Base-by-base conservation (phyloP, 2,888 invertebrate genomes). In the Drosophila fungiperda region DNA sequence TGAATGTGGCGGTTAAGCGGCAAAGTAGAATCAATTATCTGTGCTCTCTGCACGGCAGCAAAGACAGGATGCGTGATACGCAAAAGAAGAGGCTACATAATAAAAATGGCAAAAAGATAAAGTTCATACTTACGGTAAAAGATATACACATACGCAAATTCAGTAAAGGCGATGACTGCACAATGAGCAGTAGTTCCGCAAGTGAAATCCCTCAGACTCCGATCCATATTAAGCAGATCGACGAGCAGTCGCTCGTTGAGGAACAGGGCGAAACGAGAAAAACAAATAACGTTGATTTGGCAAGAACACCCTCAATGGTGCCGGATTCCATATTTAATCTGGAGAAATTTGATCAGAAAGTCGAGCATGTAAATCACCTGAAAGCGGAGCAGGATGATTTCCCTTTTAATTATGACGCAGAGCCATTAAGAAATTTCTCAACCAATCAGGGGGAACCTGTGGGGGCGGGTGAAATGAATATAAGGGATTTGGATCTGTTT, bases 401-500 rank as follows among this genome's bases (percentile, higher is more conserved):
- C 45, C 23, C 45, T 23, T 3, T 3, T 1, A 35, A 9, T 12
- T 17, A 17, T 9, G 9, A 12, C 23, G 1, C 54, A 17, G 17
- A 36, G 4, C 17, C 11, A 17, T 0, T 20, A n/a, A 12, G n/a
- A 55, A 29, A 9, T 6, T 2, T 6, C 2, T 6, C 12, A 11
- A 12, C 9, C 8, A 12, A 1, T 6, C 48, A 26, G 17, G 11
- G 20, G n/a, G n/a, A 38, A 11, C 0, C 8, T 6, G 5, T 45
- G 26, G 20, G 32, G 3, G 0, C 11, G 7, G 4, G 3, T 1
- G 45, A 17, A 15, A 20, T 2, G 0, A 40, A 48, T 26, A 3
- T n/a, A 0, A 53, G 66, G 1, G 36, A 52, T 11, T 1, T 60
- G 3, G 40, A 84, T 60, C 42, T 84, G 2, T 58, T 55, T 20